Conservation (phyloP, 2,797 vertebrate genomes). For the Lophius americanus region DNA sequence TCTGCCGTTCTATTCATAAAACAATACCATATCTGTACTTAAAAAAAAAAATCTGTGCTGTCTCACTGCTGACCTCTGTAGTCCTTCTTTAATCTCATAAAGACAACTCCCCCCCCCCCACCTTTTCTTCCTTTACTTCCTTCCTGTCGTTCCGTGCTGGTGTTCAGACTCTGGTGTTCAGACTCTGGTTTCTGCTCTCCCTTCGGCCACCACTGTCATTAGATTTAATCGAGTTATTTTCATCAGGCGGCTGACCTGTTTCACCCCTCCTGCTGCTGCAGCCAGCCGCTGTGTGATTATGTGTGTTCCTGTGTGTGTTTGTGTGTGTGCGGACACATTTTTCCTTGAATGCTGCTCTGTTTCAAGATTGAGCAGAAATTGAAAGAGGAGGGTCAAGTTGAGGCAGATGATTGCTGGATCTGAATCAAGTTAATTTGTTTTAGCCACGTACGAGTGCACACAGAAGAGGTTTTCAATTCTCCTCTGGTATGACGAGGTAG, state of each 20-base stretch:
- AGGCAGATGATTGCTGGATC: conserved; percentile 21
- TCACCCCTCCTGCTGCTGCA: conserved; percentile 38
- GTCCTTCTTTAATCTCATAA: neutral
- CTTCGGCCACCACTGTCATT: conserved; percentile 56
- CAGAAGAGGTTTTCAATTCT: neutral
- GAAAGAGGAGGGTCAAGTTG: conserved; percentile 6
- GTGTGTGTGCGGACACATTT: neutral
- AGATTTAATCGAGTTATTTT: conserved; percentile 71
- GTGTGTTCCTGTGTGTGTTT: conserved; percentile 10
- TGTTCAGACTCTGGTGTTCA: conserved; percentile 36
- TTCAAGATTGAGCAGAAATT: conserved; percentile 19
- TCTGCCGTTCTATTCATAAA: neutral
- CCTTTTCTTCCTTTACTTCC: neutral
- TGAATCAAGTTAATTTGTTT: neutral
- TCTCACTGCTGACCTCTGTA: no score
- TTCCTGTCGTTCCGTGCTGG: conserved; percentile 3
- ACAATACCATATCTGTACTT: rapidly evolving
- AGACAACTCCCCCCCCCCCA: neutral
- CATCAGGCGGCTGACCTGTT: conserved; percentile 49
- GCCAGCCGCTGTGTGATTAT: neutral
- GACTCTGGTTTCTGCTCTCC: conserved; percentile 45
- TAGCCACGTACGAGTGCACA: rapidly evolving
- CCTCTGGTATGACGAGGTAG: neutral
- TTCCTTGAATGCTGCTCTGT: conserved; percentile 51
- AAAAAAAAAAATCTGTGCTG: neutral